Evolutionary conservation across 2,888 invertebrate genomes (phyloP), one percentile per base, ranked within the genome.

Genomic region (Clitarchus hookeri): DNA sequence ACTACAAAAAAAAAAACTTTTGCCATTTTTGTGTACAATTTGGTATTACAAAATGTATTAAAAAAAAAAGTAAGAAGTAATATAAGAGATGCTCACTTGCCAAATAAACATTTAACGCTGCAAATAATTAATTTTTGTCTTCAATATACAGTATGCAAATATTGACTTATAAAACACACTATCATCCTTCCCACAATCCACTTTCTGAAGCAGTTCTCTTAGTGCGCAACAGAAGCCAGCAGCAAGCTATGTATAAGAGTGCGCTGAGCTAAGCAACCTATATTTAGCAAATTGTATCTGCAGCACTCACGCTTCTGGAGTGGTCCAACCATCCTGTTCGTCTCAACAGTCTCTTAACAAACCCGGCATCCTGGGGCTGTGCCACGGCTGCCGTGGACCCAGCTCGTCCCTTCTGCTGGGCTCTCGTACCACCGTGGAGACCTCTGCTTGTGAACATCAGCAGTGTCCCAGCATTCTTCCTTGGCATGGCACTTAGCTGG

Each of bases 311-410:
- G 25, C 27, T 26, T 65, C 27, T 85, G 27, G 85, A 83, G 54
- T 82, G 27, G 82, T 85, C 83, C 44, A 85, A 36, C 85, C 85
- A 85, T 36, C 85, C 85, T 19, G 44, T 23, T 6, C 83, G 82
- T 65, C 65, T 85, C 36, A 83, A 25, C 9, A 85, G 13, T 13
- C 65, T 25, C 36, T 85, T 85, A 19, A 85, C 16, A 65, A 82
- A 85, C 2, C 85, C 85, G 25, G 65, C 65, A 8, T 44, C 25
- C 54, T 83, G 25, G 11, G 53, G 9, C 23, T 65, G 54, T 23
- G 13, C 54, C 16, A 82, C 13, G 80, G 80, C 80, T 6, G 23
- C 80, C 6, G 80, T 82, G n/a, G n/a, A 65, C 16, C 8, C 48
- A 48, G 48, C 48, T 16, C 8, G 48, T 48, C 48, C 48, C 48